Base-by-base conservation (phyloP, 1,140 invertebrate species). In the Leptinotarsa lineolata region DNA sequence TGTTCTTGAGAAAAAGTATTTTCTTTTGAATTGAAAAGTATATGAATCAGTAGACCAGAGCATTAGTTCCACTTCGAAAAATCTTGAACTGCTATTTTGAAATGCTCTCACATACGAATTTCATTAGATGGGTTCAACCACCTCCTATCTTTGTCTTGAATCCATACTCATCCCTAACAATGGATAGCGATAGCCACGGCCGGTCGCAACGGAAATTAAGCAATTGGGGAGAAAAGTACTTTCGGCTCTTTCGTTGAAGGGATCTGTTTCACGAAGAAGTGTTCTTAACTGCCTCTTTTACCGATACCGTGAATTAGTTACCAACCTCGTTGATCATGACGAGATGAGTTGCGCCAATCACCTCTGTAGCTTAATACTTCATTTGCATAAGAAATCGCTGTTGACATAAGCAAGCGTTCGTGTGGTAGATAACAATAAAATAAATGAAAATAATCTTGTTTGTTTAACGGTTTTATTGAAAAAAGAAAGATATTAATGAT, bases 61-160 rank as follows among this genome's bases (percentile, higher is more conserved):
- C 6, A 54, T 54, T 54, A 54, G 15, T 54, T 54, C 48, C 48
- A 54, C 48, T 54, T n/a, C 4, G 16, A 54, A 54, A 54, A 54
- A 54, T 54, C 48, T 54, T 18, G 48, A 54, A 54, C n/a, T 11
- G 48, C 48, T n/a, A 54, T 54, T 54, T 54, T 54, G 48, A n/a
- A 54, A 54, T 54, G 48, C 48, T 18, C 48, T 54, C 48, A 54
- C 48, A 54, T 54, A 54, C 48, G 48, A 54, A 54, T 54, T 54
- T 54, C 48, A 54, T 54, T 54, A n/a, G 48, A 54, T 54, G 48
- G 16, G 48, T 54, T 54, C 48, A 54, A 54, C 48, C 13, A 13
- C 16, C 48, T 54, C n/a, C 48, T 54, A 54, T 54, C 48, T 54
- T 54, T 54, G 48, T 54, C 48, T 54, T 16, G 48, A 5, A 54